These are phyloP conservation scores for Limanda limanda DNA, from an alignment of 2,113 vertebrate genomes.

Conservation along the genomic window DNA sequence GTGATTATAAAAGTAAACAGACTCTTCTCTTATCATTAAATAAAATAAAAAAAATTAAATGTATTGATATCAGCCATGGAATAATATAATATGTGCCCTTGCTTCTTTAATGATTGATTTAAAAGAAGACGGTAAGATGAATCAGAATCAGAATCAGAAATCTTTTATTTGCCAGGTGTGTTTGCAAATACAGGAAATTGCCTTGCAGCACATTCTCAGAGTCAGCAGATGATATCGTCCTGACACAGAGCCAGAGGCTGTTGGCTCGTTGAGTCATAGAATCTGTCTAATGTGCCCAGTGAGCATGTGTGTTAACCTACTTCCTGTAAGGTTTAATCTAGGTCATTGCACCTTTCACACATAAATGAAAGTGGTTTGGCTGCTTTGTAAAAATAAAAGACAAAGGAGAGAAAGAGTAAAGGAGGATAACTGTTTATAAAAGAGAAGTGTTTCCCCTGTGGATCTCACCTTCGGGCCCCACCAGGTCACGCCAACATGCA, in stretches of 20 bases:
- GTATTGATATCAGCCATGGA: too few species aligned
- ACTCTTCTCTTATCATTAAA: too few species aligned
- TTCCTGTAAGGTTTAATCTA: slow-evolving; percentile 53
- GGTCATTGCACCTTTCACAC: slow-evolving; percentile 64
- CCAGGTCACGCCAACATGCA: slow-evolving; percentile 96
- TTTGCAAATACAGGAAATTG: too few species aligned
- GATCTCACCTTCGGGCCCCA: slow-evolving; percentile 93
- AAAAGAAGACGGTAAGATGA: too few species aligned
- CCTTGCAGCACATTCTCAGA: slow-evolving; percentile 20
- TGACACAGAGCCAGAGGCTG: slow-evolving; percentile 53
- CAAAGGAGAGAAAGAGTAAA: background rate
- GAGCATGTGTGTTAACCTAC: slow-evolving; percentile 68
- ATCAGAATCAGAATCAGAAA: too few species aligned
- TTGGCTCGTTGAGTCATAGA: slow-evolving; percentile 58
- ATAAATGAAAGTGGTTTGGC: slow-evolving; percentile 19
- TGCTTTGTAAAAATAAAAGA: slow-evolving; percentile 1
- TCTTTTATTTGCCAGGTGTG: too few species aligned
- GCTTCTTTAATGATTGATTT: too few species aligned
- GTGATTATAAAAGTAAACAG: too few species aligned
- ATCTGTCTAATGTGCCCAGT: slow-evolving; percentile 63
- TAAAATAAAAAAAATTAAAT: too few species aligned
- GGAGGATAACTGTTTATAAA: background rate
- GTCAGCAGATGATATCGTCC: slow-evolving; percentile 32
- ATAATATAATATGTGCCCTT: background rate
- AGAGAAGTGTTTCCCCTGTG: background rate